These are phyloP conservation scores for Andinoacara biseriatus DNA, from an alignment of 2,113 vertebrate genomes.

Conservation along the genomic window DNA sequence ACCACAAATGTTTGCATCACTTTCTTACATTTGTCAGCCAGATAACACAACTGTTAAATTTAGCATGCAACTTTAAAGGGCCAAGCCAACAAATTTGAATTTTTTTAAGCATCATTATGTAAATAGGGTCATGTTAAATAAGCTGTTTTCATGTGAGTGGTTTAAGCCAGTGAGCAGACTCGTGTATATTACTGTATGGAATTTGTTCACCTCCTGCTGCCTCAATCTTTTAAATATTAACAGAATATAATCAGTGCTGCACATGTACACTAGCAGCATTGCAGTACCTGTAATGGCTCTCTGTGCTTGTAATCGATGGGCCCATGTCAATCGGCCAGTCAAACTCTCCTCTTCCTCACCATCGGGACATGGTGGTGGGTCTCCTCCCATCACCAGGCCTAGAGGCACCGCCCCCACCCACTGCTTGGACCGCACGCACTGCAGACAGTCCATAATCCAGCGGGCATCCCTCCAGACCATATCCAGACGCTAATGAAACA, in stretches of 20 bases:
- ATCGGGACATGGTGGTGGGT: constrained; percentile 58
- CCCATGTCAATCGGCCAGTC: constrained; percentile 55
- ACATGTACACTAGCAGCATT: background rate
- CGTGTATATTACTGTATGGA: too few relatives aligned
- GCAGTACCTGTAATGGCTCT: constrained; percentile 61
- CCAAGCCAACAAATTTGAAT: too few relatives aligned
- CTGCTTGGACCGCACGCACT: constrained; percentile 79
- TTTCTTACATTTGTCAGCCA: too few relatives aligned
- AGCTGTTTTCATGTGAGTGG: background rate
- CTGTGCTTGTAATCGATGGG: constrained; percentile 43
- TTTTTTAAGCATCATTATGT: too few relatives aligned
- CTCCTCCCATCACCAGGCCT: constrained; percentile 78
- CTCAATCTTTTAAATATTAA: too few relatives aligned
- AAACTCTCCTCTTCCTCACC: constrained; percentile 59
- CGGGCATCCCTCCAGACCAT: constrained; percentile 77
- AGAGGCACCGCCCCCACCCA: constrained; percentile 77
- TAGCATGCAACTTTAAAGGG: too few relatives aligned
- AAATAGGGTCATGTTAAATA: too few relatives aligned
- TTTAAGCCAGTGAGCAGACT: background rate
- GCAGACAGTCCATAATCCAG: constrained; percentile 83
- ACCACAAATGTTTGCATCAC: too few relatives aligned
- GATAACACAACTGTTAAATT: too few relatives aligned
- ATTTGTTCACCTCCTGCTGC: too few relatives aligned
- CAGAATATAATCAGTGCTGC: background rate
- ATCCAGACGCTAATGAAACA: constrained; percentile 69